Conservation (phyloP, 1,140 invertebrate genomes). For the Calosoma granatense region DNA sequence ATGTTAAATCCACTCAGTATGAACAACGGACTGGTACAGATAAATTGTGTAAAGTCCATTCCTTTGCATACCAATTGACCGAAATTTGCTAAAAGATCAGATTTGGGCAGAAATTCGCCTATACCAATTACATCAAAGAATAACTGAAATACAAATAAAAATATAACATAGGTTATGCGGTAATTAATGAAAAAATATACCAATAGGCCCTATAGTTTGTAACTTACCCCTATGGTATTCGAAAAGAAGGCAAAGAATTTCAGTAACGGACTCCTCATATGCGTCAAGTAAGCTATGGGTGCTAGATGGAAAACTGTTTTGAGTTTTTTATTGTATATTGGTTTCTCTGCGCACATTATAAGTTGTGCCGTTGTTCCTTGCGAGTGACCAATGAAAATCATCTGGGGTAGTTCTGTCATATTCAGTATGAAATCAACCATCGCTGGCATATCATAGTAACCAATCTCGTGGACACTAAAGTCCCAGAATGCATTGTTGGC, state of each 20-base stretch:
- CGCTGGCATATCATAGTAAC: slow-evolving; percentile 59
- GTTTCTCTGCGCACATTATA: slow-evolving; percentile 46
- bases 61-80: neutral
- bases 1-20: neutral
- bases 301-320: slow-evolving; percentile 52
- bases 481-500: slow-evolving; percentile 45
- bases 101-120: neutral
- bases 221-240: slow-evolving; percentile 14
- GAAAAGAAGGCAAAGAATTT: slow-evolving; percentile 18
- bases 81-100: neutral
- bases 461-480: slow-evolving; percentile 57
- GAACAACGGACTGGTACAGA: neutral
- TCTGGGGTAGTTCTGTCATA: slow-evolving; percentile 36
- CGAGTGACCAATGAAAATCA: slow-evolving; percentile 56
- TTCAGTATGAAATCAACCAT: slow-evolving; percentile 57
- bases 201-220: no score
- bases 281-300: slow-evolving; percentile 51
- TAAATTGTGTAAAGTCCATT: neutral
- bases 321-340: slow-evolving; percentile 56
- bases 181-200: no score
- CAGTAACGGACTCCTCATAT: slow-evolving; percentile 29
- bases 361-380: slow-evolving; percentile 60
- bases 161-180: no score
- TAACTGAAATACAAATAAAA: neutral
- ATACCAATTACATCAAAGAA: neutral